Evolutionary conservation across 2,888 invertebrate species (phyloP), one percentile per base, ranked within the genome.

Genomic region (Hololepta plana): DNA sequence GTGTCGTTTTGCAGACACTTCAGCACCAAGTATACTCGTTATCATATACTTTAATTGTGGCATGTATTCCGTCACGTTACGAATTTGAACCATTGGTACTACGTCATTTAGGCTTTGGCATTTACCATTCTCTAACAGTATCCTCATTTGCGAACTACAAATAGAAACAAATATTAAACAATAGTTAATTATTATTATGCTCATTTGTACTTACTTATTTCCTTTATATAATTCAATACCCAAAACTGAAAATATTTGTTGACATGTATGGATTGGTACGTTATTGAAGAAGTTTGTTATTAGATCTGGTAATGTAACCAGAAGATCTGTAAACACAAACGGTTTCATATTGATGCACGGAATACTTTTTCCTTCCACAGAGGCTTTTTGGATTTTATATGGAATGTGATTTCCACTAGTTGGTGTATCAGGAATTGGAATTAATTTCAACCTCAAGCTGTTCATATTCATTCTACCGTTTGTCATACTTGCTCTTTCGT

Each of bases 321-420:
- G 59, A 43, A 80, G 64, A 51, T 84, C 84, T 12, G 72, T 67
- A 51, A 77, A 79, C 38, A 73, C 69, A 59, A 74, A 81, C 9
- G 82, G 79, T 59, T 82, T 81, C 56, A 77, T 73, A 55, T 85
- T 85, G 47, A 87, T 81, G 55, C 81, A 82, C 27, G 77, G 79
- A 39, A 85, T 73, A 65, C 80, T 67, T 43, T 73, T 73, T 44
- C 73, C 75, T 46, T 79, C 79, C 28, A 85, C 74, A 34, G 75
- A 61, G 20, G 79, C 80, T 47, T 77, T 79, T 45, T 81, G 80
- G 23, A 82, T 69, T 61, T 75, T 76, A 57, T 75, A 79, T 41
- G 77, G 75, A 51, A 67, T 66, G 57, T 72, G 72, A 51, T 64
- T 64, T 44, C 30, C 36, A 47, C 64, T 63, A 33, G 66, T 60